Evolutionary conservation across 2,797 vertebrate genomes (phyloP), one percentile per base, ranked within the genome.

Genomic region (Trematomus bernacchii): DNA sequence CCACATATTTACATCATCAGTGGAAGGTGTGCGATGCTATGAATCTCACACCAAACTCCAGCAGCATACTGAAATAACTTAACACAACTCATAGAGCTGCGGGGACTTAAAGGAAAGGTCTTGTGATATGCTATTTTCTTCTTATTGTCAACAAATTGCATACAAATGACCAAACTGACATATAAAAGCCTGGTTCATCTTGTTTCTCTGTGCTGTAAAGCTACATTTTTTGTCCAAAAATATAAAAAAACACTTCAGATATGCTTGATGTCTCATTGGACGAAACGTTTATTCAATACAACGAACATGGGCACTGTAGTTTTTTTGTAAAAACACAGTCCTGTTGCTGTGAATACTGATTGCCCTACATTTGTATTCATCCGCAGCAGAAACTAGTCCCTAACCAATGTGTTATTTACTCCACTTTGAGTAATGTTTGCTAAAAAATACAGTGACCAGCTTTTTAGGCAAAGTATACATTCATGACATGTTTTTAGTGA

Each of bases 61-160:
- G 90, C 93, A 93, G 88, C 89, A 77, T 52, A 80, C 84, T 52
- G 69, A 78, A 64, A 83, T 64, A 78, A 76, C 79, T 54, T 76
- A 76, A 82, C 90, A 89, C 90, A 89, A 86, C 94, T 94, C 94
- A 93, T 73, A 87, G 93, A 94, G 91, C 83, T 82, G 88, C 61
- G 82, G 75, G 19, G 54, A 71, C 71, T 84, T 73, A n/a, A 30
- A 54, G 59, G 61, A 55, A 7, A 42, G 58, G 53, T 48, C 33
- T 44, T 3, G 30, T 13, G 11, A 19, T 44, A 10, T 3, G 12
- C 13, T 14, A n/a, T 10, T 12, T 19, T 52, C 78, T 66, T 75
- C 48, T 82, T 66, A 68, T 27, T 64, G 68, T 76, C 69, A 73
- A 65, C 47, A 60, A 55, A 77, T 53, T 61, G 37, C n/a, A 30